Evolutionary conservation across 2,113 vertebrate species (phyloP).

Genomic region (Glaucidium brasilianum): DNA sequence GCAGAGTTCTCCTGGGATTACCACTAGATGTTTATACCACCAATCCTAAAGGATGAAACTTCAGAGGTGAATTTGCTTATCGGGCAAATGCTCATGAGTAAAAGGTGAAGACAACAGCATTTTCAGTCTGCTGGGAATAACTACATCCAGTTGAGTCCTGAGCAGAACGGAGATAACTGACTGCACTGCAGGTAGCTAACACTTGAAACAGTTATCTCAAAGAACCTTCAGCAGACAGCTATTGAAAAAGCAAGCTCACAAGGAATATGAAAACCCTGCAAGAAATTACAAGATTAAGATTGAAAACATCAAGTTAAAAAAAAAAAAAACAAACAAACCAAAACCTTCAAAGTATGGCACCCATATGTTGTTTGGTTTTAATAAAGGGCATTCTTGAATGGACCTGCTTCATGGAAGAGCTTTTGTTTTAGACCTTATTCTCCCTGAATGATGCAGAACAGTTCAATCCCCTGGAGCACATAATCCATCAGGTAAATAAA

Average conservation of each 20-base stretch:
- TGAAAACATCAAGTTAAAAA: neutral
- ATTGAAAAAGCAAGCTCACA: neutral
- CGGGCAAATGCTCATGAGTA: neutral
- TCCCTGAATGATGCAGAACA: neutral
- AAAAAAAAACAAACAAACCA: neutral
- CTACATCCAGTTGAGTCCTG: neutral
- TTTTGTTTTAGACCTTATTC: neutral
- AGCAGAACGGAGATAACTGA: neutral
- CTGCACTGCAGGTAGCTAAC: neutral
- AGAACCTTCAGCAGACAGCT: neutral
- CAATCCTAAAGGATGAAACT: neutral
- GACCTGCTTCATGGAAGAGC: neutral
- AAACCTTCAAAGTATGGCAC: neutral
- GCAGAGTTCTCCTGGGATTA: neutral
- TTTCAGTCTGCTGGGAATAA: neutral
- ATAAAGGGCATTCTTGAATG: neutral
- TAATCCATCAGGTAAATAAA: conserved; percentile 59
- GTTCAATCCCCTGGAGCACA: neutral
- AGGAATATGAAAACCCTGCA: neutral
- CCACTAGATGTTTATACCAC: neutral
- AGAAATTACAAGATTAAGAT: neutral
- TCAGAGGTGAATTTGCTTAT: neutral
- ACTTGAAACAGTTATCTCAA: neutral
- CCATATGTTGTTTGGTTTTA: neutral
- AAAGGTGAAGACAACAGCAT: neutral